Conservation (phyloP, 2,888 invertebrate species). For the Eupithecia tripunctaria region DNA sequence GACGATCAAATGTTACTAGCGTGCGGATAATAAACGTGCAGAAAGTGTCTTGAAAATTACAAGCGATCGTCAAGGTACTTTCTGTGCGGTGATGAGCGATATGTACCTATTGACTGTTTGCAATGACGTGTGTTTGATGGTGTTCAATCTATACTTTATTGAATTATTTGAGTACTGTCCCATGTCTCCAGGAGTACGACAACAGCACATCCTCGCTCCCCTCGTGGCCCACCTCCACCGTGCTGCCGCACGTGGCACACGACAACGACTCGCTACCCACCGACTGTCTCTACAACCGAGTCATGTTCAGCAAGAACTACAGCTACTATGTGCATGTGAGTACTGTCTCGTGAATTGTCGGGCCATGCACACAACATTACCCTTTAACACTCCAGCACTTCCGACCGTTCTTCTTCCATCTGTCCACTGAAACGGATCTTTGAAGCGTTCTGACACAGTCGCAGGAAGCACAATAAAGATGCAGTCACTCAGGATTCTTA, state of each 20-base stretch:
- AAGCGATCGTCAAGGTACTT: no score
- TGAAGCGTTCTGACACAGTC: no score
- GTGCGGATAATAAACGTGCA: not conserved
- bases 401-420: no score
- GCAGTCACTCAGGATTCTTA: no score
- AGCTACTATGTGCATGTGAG: slow-evolving; percentile 85
- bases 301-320: slow-evolving; percentile 87
- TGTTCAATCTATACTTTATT: not conserved
- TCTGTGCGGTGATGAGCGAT: no score
- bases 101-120: no score
- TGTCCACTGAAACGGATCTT: no score
- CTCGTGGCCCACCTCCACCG: slow-evolving; percentile 74
- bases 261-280: slow-evolving; percentile 82
- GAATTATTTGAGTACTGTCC: not conserved
- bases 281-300: slow-evolving; percentile 86
- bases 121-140: no score
- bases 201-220: slow-evolving; percentile 68
- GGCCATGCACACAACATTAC: no score
- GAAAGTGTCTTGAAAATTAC: no score
- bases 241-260: slow-evolving; percentile 68
- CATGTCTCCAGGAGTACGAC: slow-evolving; percentile 62
- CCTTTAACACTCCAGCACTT: no score
- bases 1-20: not conserved
- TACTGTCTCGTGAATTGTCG: not conserved
- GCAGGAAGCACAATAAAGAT: no score